phyloP scores from a whole-genome alignment of 2,113 vertebrate species.

The Pangasianodon hypophthalmus region DNA sequence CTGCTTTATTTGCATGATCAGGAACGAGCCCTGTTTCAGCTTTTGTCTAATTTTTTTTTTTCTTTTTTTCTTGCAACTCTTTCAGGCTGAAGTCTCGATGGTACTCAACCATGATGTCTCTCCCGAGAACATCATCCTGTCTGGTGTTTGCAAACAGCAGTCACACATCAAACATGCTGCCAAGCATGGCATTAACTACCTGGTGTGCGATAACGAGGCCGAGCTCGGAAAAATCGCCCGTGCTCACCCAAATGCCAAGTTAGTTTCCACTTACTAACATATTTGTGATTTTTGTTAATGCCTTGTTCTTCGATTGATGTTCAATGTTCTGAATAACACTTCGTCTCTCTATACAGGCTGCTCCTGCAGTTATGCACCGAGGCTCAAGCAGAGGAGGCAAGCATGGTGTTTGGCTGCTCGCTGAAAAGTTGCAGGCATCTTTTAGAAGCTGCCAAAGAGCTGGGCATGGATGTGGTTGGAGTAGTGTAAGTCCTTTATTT shows the following conservation, averaged over 20 bases:
- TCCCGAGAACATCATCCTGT: constrained; percentile 90
- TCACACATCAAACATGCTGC: constrained; percentile 93
- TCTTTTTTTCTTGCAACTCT: background rate
- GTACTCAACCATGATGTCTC: constrained; percentile 87
- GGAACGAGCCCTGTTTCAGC: background rate
- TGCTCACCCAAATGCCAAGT: constrained; percentile 89
- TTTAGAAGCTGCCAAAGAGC: constrained; percentile 91
- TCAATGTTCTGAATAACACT: background rate
- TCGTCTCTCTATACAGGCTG: constrained; percentile 74
- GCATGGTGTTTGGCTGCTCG: constrained; percentile 91
- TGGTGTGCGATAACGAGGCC: constrained; percentile 89
- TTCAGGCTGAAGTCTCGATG: constrained; percentile 87
- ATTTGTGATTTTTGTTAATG: background rate
- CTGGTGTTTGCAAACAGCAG: constrained; percentile 92
- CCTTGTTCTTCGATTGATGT: background rate
- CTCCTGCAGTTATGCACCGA: constrained; percentile 94
- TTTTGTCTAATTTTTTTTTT: background rate
- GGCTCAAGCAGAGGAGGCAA: constrained; percentile 87
- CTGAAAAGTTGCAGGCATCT: constrained; percentile 94
- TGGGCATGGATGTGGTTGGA: constrained; percentile 88
- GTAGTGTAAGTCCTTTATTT: constrained; percentile 80
- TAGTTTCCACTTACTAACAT: constrained; percentile 62
- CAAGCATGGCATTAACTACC: constrained; percentile 85
- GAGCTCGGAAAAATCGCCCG: constrained; percentile 95
- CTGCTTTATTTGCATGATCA: background rate